Percentiles rank a stretch among this genome's conserved stretches.
These are phyloP conservation scores for Bombycilla garrulus DNA, from an alignment of 2,113 vertebrate species.

Conservation along the genomic window DNA sequence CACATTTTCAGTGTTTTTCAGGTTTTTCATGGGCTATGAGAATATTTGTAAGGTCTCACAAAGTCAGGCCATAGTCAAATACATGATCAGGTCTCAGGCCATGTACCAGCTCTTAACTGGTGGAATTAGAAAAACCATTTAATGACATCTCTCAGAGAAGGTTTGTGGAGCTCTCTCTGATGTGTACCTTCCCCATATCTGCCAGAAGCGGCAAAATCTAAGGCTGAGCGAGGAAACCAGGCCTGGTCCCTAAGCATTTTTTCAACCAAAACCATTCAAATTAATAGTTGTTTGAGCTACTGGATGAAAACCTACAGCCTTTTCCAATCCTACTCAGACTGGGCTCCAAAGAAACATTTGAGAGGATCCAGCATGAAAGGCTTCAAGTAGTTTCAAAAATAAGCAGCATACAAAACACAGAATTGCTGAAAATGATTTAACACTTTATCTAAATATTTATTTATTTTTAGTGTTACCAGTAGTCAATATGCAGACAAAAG, in stretches of 20 bases:
- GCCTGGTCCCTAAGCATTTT: not conserved
- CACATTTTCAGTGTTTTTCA: not conserved
- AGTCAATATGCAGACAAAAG: not conserved
- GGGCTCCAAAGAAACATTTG: not conserved
- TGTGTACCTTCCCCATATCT: not conserved
- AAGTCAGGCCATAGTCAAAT: not conserved
- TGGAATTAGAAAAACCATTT: not conserved
- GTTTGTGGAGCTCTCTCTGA: not conserved
- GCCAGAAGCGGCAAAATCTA: not conserved
- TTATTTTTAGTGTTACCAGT: not conserved
- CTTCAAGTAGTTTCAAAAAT: not conserved
- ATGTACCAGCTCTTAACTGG: not conserved
- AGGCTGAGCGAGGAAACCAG: not conserved
- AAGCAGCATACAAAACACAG: not conserved
- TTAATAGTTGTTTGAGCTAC: not conserved
- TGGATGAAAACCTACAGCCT: not conserved
- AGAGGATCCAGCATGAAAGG: not conserved
- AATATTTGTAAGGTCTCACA: not conserved
- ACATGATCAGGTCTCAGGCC: not conserved
- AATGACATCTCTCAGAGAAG: not conserved
- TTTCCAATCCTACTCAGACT: not conserved
- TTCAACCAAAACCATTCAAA: not conserved
- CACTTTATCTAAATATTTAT: not conserved
- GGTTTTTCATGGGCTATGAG: not conserved
- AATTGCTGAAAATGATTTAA: not conserved